phyloP scores from a whole-genome alignment of 2,113 vertebrate genomes.

The Leptocoma aspasia region DNA sequence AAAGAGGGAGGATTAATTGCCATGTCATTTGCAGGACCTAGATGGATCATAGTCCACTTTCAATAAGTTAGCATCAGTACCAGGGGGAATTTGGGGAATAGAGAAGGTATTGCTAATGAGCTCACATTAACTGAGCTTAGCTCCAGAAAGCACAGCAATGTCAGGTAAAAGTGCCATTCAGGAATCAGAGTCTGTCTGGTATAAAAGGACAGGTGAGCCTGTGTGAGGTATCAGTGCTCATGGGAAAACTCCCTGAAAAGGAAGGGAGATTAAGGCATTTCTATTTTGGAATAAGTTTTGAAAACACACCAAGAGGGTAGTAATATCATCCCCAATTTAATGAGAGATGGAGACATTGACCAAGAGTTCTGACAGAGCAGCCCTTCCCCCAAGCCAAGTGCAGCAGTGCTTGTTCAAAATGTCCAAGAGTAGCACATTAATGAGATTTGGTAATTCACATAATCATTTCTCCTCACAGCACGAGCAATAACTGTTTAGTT shows the following conservation, averaged over 20 bases:
- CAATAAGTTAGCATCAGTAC: not conserved
- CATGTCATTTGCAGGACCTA: not conserved
- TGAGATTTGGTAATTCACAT: not conserved
- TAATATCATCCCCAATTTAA: not conserved
- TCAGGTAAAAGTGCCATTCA: not conserved
- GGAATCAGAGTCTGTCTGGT: not conserved
- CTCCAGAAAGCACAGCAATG: not conserved
- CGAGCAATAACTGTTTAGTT: not conserved
- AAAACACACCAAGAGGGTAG: not conserved
- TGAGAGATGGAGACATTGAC: not conserved
- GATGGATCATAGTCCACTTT: not conserved
- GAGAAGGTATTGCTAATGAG: not conserved
- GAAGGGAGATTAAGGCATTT: not conserved
- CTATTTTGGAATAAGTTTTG: not conserved
- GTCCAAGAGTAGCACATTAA: not conserved
- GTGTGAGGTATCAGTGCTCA: not conserved
- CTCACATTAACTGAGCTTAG: not conserved
- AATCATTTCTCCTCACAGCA: not conserved
- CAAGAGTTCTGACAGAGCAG: not conserved
- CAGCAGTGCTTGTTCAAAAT: rapidly evolving
- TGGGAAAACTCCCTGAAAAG: not conserved
- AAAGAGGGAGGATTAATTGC: not conserved
- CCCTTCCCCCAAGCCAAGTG: not conserved
- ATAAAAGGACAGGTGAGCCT: not conserved
- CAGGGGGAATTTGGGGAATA: not conserved